Evolutionary conservation across 2,113 vertebrate species (phyloP), one percentile per base, ranked within the genome.

Genomic region (Prunella himalayana): DNA sequence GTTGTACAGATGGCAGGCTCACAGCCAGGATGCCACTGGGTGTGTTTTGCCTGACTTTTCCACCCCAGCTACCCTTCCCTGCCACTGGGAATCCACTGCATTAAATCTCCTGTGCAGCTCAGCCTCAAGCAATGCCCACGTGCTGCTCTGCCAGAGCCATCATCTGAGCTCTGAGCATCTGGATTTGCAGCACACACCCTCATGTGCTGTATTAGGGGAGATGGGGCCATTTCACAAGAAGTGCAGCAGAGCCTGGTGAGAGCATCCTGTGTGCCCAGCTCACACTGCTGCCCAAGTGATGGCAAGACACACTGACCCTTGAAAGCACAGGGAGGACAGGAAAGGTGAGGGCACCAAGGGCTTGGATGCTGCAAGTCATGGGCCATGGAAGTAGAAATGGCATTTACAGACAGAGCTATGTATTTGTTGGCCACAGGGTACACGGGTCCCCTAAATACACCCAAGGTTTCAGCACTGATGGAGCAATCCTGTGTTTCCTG

Each of bases 391-490:
- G 20, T 3, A 73, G 21, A 73, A 78, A 65, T 9, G 11, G n/a
- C 28, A 59, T 0, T 1, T 54, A 54, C 0, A 88, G 75, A 59
- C 0, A 91, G 53, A 94, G 13, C 16, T 84, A 50, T 0, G 1
- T 6, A 11, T 77, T 33, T 81, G 15, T 59, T 7, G 3, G 37
- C 28, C 49, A 69, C 2, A 17, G 39, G 25, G 35, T 20, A 37
- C 10, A 1, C 0, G 1, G 22, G 4, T 33, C 28, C 17, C 39
- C 47, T 27, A 22, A 91, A 70, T 1, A 22, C 6, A 8, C 24
- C 47, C 35, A 28, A 33, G 20, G n/a, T 65, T 86, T 88, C 30
- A 41, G 63, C 6, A 1, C 35, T 72, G 50, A 81, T 20, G 17
- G 17, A 54, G 37, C 11, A 86, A 35, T 33, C 12, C 19, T 0